Evolutionary conservation across 2,113 vertebrate species (phyloP), one percentile per base, ranked within the genome.

Genomic region (Rhinopomastus cyanomelas): DNA sequence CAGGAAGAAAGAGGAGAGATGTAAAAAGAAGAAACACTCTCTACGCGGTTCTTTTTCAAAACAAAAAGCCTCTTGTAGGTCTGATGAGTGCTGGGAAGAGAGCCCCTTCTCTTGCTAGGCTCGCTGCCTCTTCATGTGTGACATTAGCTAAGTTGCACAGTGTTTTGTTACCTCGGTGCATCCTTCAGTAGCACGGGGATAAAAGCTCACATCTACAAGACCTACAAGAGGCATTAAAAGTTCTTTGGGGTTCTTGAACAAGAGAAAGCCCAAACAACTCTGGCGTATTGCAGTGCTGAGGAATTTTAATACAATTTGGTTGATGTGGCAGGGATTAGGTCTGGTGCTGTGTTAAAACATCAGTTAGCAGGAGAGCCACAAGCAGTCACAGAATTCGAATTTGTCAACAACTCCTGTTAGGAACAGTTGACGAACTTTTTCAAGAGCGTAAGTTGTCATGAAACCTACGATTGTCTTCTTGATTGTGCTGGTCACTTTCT

Each of bases 361-460:
- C 75, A 89, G 62, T 92, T 90, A 87, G 85, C 42, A 64, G 80
- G 73, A 59, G 51, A 55, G 77, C 34, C 93, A 78, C 60, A 67
- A 36, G 56, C 68, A 88, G n/a, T 66, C 32, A 53, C 42, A 77
- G 12, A 49, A 36, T 25, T n/a, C 79, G 30, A 84, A 21, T 61
- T 48, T 69, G 44, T 86, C 56, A 84, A 51, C 23, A 89, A 12
- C 56, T 94, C 12, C 75, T 87, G 32, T 18, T 96, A 88, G 79
- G 81, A 94, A 44, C 52, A 89, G 9, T 73, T 90, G 84, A 42
- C 59, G 44, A 73, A 64, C 23, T 44, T 85, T 89, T 95, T 60
- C n/a, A 84, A 59, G 64, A 62, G 32, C 68, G n/a, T 32, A 62
- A 87, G 59, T 72, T 77, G 11, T 52, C 37, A 77, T 62, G 36